A percentile compares a stretch with the other conserved stretches of the same genome.
These are phyloP conservation scores for Linurgus olivaceus DNA, from an alignment of 2,797 vertebrate species.

Conservation along the genomic window DNA sequence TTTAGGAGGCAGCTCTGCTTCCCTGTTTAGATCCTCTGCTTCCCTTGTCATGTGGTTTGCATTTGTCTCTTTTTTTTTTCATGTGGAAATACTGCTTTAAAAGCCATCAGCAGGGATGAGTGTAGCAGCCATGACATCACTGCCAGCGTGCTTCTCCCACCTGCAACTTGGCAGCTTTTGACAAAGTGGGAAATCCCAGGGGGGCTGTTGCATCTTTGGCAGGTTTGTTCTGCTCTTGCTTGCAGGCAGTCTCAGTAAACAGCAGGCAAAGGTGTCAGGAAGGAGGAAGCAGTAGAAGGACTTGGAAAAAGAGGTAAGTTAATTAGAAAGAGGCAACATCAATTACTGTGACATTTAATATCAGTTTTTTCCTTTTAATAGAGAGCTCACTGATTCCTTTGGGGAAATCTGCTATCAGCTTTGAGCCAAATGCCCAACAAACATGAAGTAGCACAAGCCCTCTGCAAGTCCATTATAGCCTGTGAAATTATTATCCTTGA, in stretches of 20 bases:
- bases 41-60: not conserved
- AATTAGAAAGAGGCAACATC: conserved; percentile 7
- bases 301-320: not conserved
- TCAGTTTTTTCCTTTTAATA: not conserved
- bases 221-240: not conserved
- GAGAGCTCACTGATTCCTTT: not conserved
- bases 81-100: not conserved
- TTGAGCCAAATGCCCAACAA: not conserved
- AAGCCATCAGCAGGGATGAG: not conserved
- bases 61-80: not conserved
- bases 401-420: not conserved
- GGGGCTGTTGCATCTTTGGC: not conserved
- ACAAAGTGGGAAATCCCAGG: conserved; percentile 17
- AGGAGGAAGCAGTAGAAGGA: not conserved
- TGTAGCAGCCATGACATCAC: accelerated
- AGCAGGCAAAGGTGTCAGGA: not conserved
- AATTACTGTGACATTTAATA: conserved; percentile 25
- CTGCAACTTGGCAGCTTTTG: not conserved
- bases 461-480: not conserved
- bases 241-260: not conserved
- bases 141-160: not conserved
- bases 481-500: not conserved
- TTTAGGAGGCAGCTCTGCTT: not conserved
- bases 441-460: not conserved
- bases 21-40: not conserved